Evolutionary conservation across 2,797 vertebrate genomes (phyloP), one percentile per base, ranked within the genome.

Genomic region (Diceros bicornis): DNA sequence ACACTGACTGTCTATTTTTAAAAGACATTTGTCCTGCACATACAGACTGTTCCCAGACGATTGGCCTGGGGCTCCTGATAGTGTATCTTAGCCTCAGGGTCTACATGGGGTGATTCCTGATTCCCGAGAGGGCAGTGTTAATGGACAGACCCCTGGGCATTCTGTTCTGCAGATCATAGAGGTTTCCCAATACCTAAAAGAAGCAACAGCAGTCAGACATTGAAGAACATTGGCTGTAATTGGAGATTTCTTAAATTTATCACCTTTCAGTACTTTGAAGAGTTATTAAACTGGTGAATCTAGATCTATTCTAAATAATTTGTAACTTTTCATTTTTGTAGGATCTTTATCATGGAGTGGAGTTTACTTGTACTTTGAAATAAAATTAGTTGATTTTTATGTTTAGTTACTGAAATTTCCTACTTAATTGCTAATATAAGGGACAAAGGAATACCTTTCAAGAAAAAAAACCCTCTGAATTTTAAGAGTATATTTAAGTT

Each of bases 321-420:
- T 66, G 21, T 81, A 77, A 77, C 25, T 93, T 94, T 5, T 88
- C 6, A 85, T 94, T 97, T 94, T 92, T 93, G 2, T 93, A 91
- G 59, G 32, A 75, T 13, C 34, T 17, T 93, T 95, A 61, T 62
- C 4, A 74, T 68, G n/a, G 10, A 61, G 47, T 84, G 41, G 29
- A 57, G 4, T 72, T 61, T 77, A 62, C 66, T 57, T 87, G 20
- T 66, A 79, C 17, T 84, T 96, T 88, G 50, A 95, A 94, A 87
- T 95, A 88, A 84, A 55, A 77, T 92, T 87, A 71, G 17, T 88
- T 92, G 68, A 91, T 27, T 95, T 94, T 96, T 85, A 57, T 84
- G 61, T 90, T 94, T 89, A 94, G 21, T 89, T 81, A 88, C 34
- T 94, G n/a, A 96, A 96, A 82, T 82, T 85, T 93, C 11, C 27